Percentiles rank a stretch among this genome's conserved stretches.
Evolutionary conservation across 2,888 invertebrate genomes (phyloP).

Genomic region (Caenorhabditis doughertyi): DNA sequence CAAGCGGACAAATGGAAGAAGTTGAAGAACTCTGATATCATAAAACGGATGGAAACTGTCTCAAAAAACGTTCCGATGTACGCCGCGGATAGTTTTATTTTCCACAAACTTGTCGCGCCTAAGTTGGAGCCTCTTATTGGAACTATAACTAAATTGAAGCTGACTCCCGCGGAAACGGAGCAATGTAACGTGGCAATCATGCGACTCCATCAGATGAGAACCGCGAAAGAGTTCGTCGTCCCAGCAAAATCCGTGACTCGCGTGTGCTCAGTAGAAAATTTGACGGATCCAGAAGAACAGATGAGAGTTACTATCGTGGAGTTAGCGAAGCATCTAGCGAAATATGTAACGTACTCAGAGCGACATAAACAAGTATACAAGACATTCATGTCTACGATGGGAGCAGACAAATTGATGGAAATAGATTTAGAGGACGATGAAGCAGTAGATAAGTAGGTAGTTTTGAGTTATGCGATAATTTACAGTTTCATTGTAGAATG

Average conservation of each 20-base stretch:
- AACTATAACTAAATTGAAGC: constrained; percentile 44
- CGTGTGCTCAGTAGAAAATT: constrained; percentile 17
- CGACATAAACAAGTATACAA: constrained; percentile 59
- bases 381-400: constrained; percentile 47
- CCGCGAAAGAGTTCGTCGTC: not conserved
- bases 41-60: constrained; percentile 26
- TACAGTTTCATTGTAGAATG: constrained; percentile 9
- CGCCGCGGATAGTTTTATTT: constrained; percentile 41
- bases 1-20: constrained; percentile 13
- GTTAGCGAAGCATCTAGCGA: constrained; percentile 68
- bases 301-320: constrained; percentile 66
- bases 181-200: constrained; percentile 59
- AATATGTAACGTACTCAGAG: constrained; percentile 66
- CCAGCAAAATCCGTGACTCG: not conserved
- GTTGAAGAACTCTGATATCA: not conserved
- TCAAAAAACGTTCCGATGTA: constrained; percentile 44
- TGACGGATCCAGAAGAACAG: constrained; percentile 60
- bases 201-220: constrained; percentile 36
- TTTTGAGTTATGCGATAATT: not conserved
- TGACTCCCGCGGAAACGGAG: constrained; percentile 63
- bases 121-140: constrained; percentile 56
- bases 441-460: constrained; percentile 33
- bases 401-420: constrained; percentile 38
- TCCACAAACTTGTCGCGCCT: constrained; percentile 9
- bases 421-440: constrained; percentile 27